Evolutionary conservation across 1,140 invertebrate species (phyloP), one percentile per base, ranked within the genome.

Genomic region (Achroia grisella): DNA sequence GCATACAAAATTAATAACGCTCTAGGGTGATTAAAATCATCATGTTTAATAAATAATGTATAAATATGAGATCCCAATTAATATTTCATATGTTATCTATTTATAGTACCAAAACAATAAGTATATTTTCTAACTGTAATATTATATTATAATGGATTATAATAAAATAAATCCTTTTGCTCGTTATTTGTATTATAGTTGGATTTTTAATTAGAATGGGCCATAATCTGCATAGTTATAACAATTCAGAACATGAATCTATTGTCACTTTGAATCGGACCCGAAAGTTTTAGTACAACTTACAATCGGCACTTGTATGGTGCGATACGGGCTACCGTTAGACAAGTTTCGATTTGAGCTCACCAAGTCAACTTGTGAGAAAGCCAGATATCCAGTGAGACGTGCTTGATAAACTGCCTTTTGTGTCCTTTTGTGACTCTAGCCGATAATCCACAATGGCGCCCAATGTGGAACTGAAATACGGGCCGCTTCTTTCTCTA

Each of bases 341-440:
- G 53, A 54, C 55, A 61, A 68, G 56, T 64, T 67, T 56, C 45
- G 52, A 52, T 56, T 46, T 48, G 43, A 54, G 36, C 56, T 39
- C 35, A 27, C 32, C 35, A 56, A 60, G 12, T 48, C 43, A 64
- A 64, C 52, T 64, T 57, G 45, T 55, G 50, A 61, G 63, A 53
- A 31, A 31, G 9, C 9, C 32, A 58, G 57, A 69, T 71, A 64
- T 61, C 60, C 55, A 60, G 56, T 59, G 51, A 65, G 41, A 67
- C 63, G 66, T 65, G 59, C 51, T 48, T 64, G 70, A 69, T 71
- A 69, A 69, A 69, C 59, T 64, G 56, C 50, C 64, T 69, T 63
- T 70, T 61, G 59, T 68, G 50, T 56, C 55, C 59, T 55, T 62
- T 66, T 61, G 62, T 58, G 56, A 65, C 49, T 48, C n/a, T 40